A percentile compares a stretch with the other conserved stretches of the same genome.
Conservation (phyloP, 2,797 vertebrate genomes). For the Orientallactaga sibirica region DNA sequence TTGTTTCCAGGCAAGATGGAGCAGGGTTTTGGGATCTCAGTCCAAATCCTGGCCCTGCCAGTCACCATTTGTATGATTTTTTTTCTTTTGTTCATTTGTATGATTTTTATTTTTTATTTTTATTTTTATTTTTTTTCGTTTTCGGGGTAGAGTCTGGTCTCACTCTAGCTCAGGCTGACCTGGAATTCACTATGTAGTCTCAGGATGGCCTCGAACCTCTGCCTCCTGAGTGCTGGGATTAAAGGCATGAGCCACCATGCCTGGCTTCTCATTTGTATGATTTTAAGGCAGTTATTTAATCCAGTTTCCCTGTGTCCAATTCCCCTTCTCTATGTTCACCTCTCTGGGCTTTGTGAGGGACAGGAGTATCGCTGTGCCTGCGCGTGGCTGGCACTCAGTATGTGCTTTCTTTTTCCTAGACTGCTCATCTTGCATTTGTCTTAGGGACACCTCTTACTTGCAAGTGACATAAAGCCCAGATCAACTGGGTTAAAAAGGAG, state of each 20-base stretch:
- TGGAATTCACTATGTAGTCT: no score
- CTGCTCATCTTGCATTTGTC: neutral
- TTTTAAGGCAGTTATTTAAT: neutral
- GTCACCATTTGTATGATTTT: neutral
- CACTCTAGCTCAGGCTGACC: no score
- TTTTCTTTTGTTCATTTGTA: no score
- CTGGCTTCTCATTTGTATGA: neutral
- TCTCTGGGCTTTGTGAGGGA: neutral
- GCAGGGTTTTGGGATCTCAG: neutral
- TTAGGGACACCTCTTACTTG: neutral
- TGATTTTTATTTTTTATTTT: no score
- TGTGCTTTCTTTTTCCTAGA: neutral
- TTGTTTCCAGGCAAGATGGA: conserved; percentile 1
- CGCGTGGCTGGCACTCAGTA: neutral
- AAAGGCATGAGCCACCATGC: no score
- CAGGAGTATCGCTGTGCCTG: neutral
- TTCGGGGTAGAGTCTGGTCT: no score
- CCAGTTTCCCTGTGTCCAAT: neutral
- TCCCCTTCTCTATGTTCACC: neutral
- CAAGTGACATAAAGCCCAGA: neutral
- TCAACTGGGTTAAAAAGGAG: neutral
- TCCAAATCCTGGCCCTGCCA: neutral
- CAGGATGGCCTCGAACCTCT: no score
- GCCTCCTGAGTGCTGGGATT: no score
- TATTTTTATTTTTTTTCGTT: no score